These are phyloP conservation scores for Carettochelys insculpta DNA, from an alignment of 2,113 vertebrate species.

Conservation along the genomic window DNA sequence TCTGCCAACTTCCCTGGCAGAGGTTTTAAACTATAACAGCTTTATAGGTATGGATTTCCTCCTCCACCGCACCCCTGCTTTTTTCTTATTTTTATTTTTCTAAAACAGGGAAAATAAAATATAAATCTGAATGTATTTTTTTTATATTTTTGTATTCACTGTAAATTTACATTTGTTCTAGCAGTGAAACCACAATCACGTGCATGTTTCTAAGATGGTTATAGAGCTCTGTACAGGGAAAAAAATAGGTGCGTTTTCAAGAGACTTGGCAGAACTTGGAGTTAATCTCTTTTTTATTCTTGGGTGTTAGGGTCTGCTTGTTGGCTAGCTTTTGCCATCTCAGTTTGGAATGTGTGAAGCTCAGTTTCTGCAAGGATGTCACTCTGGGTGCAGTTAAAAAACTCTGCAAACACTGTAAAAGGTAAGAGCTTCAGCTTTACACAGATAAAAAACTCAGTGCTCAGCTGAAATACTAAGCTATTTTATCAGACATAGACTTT, in stretches of 20 bases:
- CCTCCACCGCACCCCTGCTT: no score
- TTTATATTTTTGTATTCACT: background rate
- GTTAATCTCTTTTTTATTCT: background rate
- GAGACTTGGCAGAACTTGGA: background rate
- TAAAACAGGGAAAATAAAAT: background rate
- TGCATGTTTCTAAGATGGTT: background rate
- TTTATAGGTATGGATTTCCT: background rate
- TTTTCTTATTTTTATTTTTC: background rate
- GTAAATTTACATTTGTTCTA: background rate
- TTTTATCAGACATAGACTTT: background rate
- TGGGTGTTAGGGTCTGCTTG: constrained; percentile 46
- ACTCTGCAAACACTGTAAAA: constrained; percentile 51
- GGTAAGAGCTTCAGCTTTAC: background rate
- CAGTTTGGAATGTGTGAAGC: constrained; percentile 67
- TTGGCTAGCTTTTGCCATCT: constrained; percentile 68
- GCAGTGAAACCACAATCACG: background rate
- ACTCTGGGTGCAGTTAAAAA: constrained; percentile 56
- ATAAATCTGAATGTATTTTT: background rate
- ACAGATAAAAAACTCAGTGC: background rate
- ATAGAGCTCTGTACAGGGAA: background rate
- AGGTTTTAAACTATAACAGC: background rate
- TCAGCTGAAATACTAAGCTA: background rate
- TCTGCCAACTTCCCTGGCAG: background rate
- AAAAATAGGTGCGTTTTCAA: background rate
- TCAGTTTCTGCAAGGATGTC: constrained; percentile 73